Base-by-base conservation (phyloP, 92 coral and sea anemone species). In the Heteractis magnifica region DNA sequence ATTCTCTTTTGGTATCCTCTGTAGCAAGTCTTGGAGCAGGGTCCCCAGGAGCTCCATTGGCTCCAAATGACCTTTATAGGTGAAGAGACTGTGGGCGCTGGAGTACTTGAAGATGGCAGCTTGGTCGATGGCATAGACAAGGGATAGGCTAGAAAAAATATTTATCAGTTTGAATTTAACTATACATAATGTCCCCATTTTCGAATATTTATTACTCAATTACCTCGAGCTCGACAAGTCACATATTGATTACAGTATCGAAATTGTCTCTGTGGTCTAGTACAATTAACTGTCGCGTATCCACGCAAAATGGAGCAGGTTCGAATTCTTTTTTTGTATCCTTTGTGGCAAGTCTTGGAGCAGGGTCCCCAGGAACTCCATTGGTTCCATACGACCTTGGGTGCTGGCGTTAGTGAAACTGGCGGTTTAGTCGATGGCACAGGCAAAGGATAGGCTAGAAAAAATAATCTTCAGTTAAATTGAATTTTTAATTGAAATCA, bases 1-100 rank as follows among this genome's bases (percentile, higher is more conserved):
- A 0, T 68, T 68, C 84, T 80, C n/a, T 11, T 80, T 10, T 52
- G 21, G 51, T 65, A 64, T 18, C 84, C 84, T 5, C 41, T 48
- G n/a, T 52, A 4, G 56, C 84, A 80, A 0, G 84, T 80, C 77
- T 65, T 65, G 12, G 84, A 80, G 76, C 84, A 80, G 4, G 49
- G 6, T 12, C 62, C 19, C 84, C 84, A 80, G 10, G 3, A n/a
- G 9, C 34, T 59, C 84, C 84, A 80, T 8, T 80, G 76, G 72
- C 49, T 21, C 84, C 84, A 80, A n/a, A 56, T 56, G 20, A 21
- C 11, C 19, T 20, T 65, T 18, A 34, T 9, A 4, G 6, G 72
- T 10, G 72, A n/a, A n/a, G 65, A 5, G 6, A 6, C 6, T 16
- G 65, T 15, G 16, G 65, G 70, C 26, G 49, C 4, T 68, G 77